A percentile compares a stretch with the other conserved stretches of the same genome.
These are phyloP conservation scores for Garrulus glandarius DNA, from an alignment of 2,797 vertebrate species.

Conservation along the genomic window DNA sequence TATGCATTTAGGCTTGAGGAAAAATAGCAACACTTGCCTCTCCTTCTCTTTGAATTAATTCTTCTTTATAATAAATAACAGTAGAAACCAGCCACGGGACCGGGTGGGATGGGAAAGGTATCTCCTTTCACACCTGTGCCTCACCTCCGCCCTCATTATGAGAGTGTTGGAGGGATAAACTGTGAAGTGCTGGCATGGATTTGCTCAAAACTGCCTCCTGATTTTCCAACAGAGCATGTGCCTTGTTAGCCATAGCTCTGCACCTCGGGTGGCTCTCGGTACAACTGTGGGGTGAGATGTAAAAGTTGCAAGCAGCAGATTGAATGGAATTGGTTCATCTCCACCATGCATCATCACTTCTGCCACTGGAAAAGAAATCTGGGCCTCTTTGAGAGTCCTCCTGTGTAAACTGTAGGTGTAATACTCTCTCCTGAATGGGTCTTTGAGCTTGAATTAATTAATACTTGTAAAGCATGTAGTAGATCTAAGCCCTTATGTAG, in stretches of 20 bases:
- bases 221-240: not conserved
- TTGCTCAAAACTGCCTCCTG: not conserved
- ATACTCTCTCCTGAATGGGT: not conserved
- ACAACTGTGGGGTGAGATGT: accelerated
- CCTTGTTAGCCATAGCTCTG: not conserved
- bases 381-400: not conserved
- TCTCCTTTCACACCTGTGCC: not conserved
- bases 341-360: not conserved
- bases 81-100: not conserved
- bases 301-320: not conserved
- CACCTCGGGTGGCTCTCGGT: not conserved
- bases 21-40: not conserved
- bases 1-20: not conserved
- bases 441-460: not conserved
- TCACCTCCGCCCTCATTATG: not conserved
- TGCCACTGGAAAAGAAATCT: not conserved
- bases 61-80: not conserved
- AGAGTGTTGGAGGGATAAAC: not conserved
- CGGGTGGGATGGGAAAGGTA: not conserved
- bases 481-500: not conserved
- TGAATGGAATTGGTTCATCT: not conserved
- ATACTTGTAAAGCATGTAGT: not conserved
- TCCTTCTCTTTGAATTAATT: not conserved
- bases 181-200: not conserved
- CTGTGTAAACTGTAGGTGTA: not conserved